phyloP scores from a whole-genome alignment of 2,113 vertebrate genomes.

The Dendrocopos noguchii region DNA sequence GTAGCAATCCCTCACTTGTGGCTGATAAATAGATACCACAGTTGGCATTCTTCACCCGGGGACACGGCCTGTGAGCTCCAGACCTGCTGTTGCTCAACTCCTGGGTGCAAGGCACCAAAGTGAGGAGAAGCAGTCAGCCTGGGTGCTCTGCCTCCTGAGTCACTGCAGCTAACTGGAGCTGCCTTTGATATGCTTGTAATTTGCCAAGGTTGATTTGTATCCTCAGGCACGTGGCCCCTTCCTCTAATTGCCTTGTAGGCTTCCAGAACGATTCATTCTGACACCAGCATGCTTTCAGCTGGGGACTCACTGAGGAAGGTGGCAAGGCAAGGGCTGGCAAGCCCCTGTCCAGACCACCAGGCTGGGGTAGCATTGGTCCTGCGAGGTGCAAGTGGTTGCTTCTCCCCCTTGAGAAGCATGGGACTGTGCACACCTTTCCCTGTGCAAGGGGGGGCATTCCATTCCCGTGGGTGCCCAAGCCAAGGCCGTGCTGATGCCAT shows the following conservation, averaged over 20 bases:
- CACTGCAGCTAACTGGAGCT: not conserved
- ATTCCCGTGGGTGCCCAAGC: not conserved
- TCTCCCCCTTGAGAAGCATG: not conserved
- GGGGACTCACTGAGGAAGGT: accelerated
- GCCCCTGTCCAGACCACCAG: accelerated
- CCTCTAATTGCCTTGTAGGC: slow-evolving; percentile 17
- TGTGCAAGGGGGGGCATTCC: accelerated
- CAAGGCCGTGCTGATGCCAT: accelerated
- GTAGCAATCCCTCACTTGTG: not conserved
- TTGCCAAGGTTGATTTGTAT: slow-evolving; percentile 18
- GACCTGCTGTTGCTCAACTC: not conserved
- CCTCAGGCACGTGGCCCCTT: slow-evolving; percentile 1
- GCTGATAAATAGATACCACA: not conserved
- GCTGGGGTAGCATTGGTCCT: not conserved
- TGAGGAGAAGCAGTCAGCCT: not conserved
- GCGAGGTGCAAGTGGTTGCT: not conserved
- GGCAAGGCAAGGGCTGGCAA: accelerated
- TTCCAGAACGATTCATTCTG: slow-evolving; percentile 1
- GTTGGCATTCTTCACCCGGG: not conserved
- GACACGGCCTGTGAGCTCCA: not conserved
- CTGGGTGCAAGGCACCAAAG: not conserved
- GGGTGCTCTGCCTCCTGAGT: not conserved
- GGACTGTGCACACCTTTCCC: accelerated
- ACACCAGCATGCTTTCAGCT: not conserved
- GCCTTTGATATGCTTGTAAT: not conserved